A percentile compares a stretch with the other conserved stretches of the same genome.
Conservation (phyloP, 2,888 invertebrate genomes). For the Adelphocoris suturalis region DNA sequence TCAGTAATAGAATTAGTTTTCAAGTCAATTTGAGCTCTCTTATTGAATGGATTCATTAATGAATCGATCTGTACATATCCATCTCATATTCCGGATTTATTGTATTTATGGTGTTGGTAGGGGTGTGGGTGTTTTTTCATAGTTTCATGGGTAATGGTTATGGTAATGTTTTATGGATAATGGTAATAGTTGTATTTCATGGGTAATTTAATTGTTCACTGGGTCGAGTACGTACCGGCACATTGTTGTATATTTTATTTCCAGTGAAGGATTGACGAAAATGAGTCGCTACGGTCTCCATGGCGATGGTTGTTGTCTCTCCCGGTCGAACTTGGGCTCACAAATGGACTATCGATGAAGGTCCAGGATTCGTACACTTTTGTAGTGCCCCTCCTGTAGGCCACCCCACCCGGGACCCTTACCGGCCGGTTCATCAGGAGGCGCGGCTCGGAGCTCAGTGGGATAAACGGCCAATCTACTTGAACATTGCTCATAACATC, state of each 20-base stretch:
- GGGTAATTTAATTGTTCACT: background rate
- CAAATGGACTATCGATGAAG: background rate
- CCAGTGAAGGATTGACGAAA: background rate
- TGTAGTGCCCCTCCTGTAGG: slow-evolving; percentile 5
- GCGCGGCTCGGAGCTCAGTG: slow-evolving; percentile 6
- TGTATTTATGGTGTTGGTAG: too few species aligned
- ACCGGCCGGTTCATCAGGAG: background rate
- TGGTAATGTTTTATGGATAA: too few species aligned
- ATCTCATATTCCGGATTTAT: too few species aligned
- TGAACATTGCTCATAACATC: too few species aligned
- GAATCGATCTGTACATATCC: too few species aligned
- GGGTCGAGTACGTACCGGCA: background rate
- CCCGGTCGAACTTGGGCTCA: background rate
- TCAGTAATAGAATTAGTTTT: too few species aligned
- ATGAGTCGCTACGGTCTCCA: background rate
- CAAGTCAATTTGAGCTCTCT: too few species aligned
- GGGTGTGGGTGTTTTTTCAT: too few species aligned
- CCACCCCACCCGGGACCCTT: background rate
- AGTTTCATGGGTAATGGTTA: too few species aligned
- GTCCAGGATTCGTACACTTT: background rate
- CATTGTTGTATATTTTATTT: background rate
- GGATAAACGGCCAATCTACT: too few species aligned
- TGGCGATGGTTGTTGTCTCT: background rate
- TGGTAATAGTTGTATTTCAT: background rate
- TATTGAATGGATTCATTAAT: too few species aligned